Conservation (phyloP, 2,113 vertebrate genomes). For the Mionectes macconnelli region DNA sequence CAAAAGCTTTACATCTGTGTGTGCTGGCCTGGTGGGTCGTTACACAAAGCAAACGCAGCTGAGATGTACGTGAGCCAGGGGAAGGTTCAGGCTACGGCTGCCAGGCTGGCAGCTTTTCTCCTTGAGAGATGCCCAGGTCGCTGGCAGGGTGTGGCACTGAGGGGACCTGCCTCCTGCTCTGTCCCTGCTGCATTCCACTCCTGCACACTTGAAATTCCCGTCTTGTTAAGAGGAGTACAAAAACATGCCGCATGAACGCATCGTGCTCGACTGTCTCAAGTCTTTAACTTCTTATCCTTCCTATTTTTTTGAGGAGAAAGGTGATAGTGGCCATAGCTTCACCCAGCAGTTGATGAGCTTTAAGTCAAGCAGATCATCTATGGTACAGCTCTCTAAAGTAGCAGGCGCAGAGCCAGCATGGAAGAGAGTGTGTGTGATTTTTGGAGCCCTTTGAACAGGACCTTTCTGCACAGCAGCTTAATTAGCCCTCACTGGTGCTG, state of each 20-base stretch:
- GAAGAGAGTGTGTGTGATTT: neutral
- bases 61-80: neutral
- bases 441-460: neutral
- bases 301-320: slow-evolving; percentile 51
- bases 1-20: slow-evolving; percentile 47
- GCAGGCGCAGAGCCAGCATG: neutral
- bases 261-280: slow-evolving; percentile 10
- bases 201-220: slow-evolving; percentile 23
- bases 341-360: slow-evolving; percentile 21
- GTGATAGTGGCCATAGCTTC: slow-evolving; percentile 8
- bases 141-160: neutral
- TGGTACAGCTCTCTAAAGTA: neutral
- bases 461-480: slow-evolving; percentile 49
- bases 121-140: neutral
- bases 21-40: neutral
- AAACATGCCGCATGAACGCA: slow-evolving; percentile 24
- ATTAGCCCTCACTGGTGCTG: slow-evolving; percentile 31
- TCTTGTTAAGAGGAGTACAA: slow-evolving; percentile 29
- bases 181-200: neutral
- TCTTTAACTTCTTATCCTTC: slow-evolving; percentile 30
- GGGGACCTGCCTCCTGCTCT: neutral
- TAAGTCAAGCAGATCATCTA: neutral
- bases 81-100: neutral
- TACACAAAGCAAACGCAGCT: neutral
- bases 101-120: neutral